Base-by-base conservation (phyloP, 2,797 vertebrate species). In the Bradypus variegatus region DNA sequence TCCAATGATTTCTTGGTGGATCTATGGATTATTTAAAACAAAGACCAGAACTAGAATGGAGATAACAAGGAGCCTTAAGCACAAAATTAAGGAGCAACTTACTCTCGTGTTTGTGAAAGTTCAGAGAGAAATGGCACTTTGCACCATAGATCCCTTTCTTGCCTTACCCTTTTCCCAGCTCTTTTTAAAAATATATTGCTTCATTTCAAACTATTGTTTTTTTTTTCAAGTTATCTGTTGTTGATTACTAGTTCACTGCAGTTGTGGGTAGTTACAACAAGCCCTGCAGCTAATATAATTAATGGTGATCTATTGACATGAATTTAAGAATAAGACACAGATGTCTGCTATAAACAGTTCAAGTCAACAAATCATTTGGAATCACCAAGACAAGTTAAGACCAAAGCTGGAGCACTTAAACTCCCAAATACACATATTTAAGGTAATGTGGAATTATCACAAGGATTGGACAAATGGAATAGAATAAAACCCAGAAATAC, bases 181-280 rank as follows among this genome's bases (percentile, higher is more conserved):
- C 31, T 85, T 6, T 38, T 91, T 80, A 27, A 62, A 92, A 38
- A 45, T 36, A 27, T 36, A 79, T 58, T 21, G 21, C 36, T 64
- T 84, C 15, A n/a, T 90, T 92, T 79, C 55, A 36, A 60, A 65
- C 48, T 92, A 60, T 58, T 14, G 4, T 5, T 8, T 73, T 18
- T 86, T 53, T 82, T 23, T 38, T 53, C 31, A 70, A 2, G 41
- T 45, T 45, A 23, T 58, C 16, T 58, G 33, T 88, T 64, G 48
- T 23, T 79, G 21, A 73, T 83, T 78, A 79, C 41, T 84, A 88
- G 65, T 25, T 85, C 16, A 31, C 45, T 45, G 19, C 19, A 78
- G 14, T 88, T 53, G 41, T 87, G n/a, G 50, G 41, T 45, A 93
- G 78, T 45, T 91, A 82, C 72, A 88, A 88, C 81, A 87, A 88